phyloP scores from a whole-genome alignment of 1,140 invertebrate genomes.

The Macrobrachium rosenbergii region DNA sequence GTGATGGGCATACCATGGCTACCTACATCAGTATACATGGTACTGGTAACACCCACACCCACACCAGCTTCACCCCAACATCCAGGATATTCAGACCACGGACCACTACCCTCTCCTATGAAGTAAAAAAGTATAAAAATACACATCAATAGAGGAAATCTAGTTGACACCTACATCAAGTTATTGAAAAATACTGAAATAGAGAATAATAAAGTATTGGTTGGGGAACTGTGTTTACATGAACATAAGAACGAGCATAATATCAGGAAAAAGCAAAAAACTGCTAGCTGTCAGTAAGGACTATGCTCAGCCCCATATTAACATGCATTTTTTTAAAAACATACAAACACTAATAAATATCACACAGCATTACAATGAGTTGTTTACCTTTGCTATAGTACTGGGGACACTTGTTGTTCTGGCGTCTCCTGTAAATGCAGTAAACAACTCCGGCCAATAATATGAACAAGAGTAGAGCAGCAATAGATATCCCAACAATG shows the following conservation, averaged over 20 bases:
- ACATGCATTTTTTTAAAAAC: not conserved
- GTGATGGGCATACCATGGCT: slow-evolving; percentile 59
- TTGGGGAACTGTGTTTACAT: too few relatives aligned
- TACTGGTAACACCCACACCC: slow-evolving; percentile 52
- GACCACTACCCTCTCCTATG: slow-evolving; percentile 55
- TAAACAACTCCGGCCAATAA: slow-evolving; percentile 53
- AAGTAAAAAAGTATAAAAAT: not conserved
- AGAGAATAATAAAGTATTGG: too few relatives aligned
- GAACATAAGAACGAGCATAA: too few relatives aligned
- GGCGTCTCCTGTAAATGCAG: slow-evolving; percentile 56
- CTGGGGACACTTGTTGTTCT: slow-evolving; percentile 60
- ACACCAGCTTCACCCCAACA: slow-evolving; percentile 63
- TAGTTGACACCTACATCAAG: too few relatives aligned
- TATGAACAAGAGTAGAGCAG: slow-evolving; percentile 54
- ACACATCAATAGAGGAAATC: too few relatives aligned
- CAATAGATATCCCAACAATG: slow-evolving; percentile 62
- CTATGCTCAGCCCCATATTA: too few relatives aligned
- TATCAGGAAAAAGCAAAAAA: too few relatives aligned
- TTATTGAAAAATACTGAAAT: too few relatives aligned
- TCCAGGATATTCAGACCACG: slow-evolving; percentile 61
- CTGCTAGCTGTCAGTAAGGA: too few relatives aligned
- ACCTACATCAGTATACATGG: slow-evolving; percentile 60
- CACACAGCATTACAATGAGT: not conserved
- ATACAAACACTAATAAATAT: not conserved
- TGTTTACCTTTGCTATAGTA: slow-evolving; percentile 59